These are phyloP conservation scores for Loriculus beryllinus DNA, from an alignment of 2,797 vertebrate species.

Conservation along the genomic window DNA sequence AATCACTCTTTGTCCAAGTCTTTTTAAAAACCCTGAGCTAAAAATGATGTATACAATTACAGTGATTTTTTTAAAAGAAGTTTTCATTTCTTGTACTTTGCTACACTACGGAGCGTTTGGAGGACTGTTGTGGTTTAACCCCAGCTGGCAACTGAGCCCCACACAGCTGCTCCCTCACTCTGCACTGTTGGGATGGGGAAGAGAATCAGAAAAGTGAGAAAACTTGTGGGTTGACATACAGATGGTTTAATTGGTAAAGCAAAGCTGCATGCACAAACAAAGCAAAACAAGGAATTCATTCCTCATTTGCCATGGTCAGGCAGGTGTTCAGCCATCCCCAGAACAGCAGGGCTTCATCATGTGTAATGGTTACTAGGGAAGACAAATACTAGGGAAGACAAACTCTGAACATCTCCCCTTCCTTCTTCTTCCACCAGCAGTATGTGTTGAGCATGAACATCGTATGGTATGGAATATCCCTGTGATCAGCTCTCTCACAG, in stretches of 20 bases:
- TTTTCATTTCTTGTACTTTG: neutral
- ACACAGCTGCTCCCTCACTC: rapidly evolving
- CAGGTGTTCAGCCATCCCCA: neutral
- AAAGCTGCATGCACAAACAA: neutral
- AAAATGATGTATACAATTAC: neutral
- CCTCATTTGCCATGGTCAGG: neutral
- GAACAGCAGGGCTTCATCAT: neutral
- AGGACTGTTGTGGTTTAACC: neutral
- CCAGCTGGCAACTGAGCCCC: neutral
- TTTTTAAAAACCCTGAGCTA: neutral
- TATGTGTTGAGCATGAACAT: neutral
- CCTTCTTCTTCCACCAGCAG: neutral
- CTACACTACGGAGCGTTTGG: neutral
- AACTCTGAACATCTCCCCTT: neutral
- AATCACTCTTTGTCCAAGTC: neutral
- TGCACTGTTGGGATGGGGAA: rapidly evolving
- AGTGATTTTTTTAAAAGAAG: neutral
- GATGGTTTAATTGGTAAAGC: neutral
- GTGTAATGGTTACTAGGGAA: neutral
- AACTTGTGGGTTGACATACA: neutral
- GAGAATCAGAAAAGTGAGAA: neutral
- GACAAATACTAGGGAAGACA: neutral
- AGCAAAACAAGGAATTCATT: neutral
- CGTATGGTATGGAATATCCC: neutral
- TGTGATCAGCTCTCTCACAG: neutral